Conservation (phyloP, 2,797 vertebrate genomes). For the Sciurus vulgaris region DNA sequence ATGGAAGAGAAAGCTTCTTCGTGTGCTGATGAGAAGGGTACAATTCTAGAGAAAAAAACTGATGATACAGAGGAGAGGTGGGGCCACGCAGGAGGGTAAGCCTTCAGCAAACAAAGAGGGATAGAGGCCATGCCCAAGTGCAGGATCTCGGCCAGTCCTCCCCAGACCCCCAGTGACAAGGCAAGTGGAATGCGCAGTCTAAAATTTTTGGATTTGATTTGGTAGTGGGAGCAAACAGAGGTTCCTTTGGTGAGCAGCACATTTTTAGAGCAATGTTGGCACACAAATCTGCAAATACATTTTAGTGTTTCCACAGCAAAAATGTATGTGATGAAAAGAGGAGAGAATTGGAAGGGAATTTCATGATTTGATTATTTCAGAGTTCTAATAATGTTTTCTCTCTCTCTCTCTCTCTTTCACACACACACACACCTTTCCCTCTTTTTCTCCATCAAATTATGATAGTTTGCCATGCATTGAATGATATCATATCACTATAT, state of each 20-base stretch:
- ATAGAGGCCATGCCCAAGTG: neutral
- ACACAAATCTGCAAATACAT: neutral
- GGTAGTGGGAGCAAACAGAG: neutral
- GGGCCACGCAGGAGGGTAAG: neutral
- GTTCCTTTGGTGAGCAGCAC: neutral
- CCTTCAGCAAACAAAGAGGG: neutral
- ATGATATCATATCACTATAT: neutral
- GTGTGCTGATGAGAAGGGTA: neutral
- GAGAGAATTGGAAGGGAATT: neutral
- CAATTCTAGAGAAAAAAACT: neutral
- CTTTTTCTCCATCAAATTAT: neutral
- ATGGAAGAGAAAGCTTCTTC: neutral
- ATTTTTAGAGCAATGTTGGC: neutral
- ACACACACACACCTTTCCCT: too few relatives aligned
- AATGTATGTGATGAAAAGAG: neutral
- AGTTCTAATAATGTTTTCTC: neutral
- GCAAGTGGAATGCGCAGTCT: neutral
- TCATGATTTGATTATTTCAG: neutral
- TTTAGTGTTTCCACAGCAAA: neutral
- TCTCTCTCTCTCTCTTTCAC: too few relatives aligned
- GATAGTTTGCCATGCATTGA: neutral
- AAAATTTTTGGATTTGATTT: neutral
- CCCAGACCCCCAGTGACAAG: neutral
- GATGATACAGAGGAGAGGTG: neutral
- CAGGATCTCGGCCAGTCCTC: neutral